Conservation (phyloP, 1,140 invertebrate species). For the Philopotamus ludificatus region DNA sequence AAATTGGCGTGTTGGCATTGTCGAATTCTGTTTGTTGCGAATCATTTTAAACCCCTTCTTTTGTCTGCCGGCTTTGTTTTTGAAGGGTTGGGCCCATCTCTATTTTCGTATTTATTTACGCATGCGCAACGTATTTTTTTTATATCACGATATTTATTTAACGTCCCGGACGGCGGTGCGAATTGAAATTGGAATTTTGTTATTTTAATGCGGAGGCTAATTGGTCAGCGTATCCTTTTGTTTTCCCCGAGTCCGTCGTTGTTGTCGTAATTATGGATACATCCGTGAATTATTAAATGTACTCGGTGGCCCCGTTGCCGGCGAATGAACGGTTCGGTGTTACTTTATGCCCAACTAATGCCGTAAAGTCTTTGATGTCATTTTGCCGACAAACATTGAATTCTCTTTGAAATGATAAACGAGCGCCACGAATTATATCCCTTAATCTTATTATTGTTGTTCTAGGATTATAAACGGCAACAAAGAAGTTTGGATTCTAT, state of each 20-base stretch:
- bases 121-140: not conserved
- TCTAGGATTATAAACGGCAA: not conserved
- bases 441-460: not conserved
- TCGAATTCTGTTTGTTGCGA: not conserved
- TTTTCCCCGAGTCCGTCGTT: too few species aligned
- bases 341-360: not conserved
- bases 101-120: not conserved
- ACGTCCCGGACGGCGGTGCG: too few species aligned
- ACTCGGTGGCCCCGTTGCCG: too few species aligned
- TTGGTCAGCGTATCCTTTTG: too few species aligned
- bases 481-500: too few species aligned
- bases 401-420: constrained; percentile 7
- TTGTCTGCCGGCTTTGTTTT: not conserved
- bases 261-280: too few species aligned
- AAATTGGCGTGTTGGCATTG: not conserved
- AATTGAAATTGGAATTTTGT: too few species aligned
- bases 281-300: too few species aligned
- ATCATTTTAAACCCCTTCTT: not conserved
- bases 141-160: too few species aligned
- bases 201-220: too few species aligned
- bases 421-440: not conserved
- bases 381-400: not conserved
- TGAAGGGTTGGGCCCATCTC: not conserved
- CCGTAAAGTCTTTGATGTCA: constrained; percentile 10
- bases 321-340: not conserved